Percentiles rank a stretch among this genome's conserved stretches.
Evolutionary conservation across 2,113 vertebrate species (phyloP).

Genomic region (Hylia prasina): DNA sequence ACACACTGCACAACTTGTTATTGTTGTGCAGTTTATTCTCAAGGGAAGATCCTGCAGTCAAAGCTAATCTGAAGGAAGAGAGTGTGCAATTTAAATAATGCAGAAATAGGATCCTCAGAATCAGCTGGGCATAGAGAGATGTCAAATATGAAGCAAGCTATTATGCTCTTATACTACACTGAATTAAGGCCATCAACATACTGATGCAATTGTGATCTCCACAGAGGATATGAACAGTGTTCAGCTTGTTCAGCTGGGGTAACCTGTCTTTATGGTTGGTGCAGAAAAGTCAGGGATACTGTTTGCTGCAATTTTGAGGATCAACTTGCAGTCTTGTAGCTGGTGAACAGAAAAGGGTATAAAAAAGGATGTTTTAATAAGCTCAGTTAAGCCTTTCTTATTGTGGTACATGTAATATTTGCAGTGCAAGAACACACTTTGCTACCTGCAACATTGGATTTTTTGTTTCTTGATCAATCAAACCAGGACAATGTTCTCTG

Average conservation of each 20-base stretch:
- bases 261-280: not conserved
- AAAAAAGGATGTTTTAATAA: not conserved
- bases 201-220: not conserved
- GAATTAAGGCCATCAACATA: not conserved
- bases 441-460: not conserved
- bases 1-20: not conserved
- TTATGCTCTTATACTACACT: not conserved
- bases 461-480: not conserved
- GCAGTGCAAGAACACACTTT: not conserved
- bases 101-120: not conserved
- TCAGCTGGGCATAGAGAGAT: not conserved
- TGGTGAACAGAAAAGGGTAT: not conserved
- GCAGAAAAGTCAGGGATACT: not conserved
- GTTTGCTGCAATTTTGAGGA: not conserved
- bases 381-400: not conserved
- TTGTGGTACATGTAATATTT: not conserved
- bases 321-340: not conserved
- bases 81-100: not conserved
- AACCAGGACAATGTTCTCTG: not conserved
- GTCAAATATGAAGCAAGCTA: not conserved
- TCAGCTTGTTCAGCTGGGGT: not conserved
- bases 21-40: not conserved
- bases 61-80: not conserved
- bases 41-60: not conserved
- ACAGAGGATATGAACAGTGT: not conserved